phyloP scores from a whole-genome alignment of 2,797 vertebrate species.

The Cichlasoma orientale region DNA sequence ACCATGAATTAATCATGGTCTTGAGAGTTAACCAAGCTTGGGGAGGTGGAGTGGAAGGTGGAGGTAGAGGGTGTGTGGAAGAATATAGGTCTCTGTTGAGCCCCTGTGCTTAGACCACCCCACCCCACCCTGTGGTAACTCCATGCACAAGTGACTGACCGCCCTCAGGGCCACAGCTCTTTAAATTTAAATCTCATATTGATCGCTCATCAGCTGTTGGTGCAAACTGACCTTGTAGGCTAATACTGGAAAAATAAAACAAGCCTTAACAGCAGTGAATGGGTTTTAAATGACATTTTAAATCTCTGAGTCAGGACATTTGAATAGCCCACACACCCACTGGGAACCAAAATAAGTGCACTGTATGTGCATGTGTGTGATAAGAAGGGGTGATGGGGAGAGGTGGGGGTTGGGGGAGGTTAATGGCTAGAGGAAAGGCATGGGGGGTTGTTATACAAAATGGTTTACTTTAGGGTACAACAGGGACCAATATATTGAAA shows the following conservation, averaged over 20 bases:
- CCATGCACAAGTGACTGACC: constrained; percentile 67
- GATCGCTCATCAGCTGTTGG: constrained; percentile 84
- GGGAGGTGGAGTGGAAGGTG: constrained; percentile 58
- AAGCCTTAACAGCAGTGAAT: constrained; percentile 71
- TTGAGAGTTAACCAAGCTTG: constrained; percentile 83
- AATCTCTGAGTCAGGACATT: constrained; percentile 71
- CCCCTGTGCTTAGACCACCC: constrained; percentile 69
- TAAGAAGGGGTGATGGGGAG: constrained; percentile 16
- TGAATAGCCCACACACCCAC: constrained; percentile 58
- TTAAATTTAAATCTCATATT: constrained; percentile 85
- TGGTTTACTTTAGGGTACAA: constrained; percentile 61
- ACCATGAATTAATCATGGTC: constrained; percentile 86
- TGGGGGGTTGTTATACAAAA: constrained; percentile 32
- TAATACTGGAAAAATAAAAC: constrained; percentile 76
- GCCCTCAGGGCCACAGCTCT: constrained; percentile 73
- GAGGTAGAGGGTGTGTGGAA: constrained; percentile 54
- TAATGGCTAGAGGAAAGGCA: not conserved
- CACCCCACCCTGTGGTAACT: constrained; percentile 56
- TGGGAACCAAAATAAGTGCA: constrained; percentile 74
- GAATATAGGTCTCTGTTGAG: constrained; percentile 75
- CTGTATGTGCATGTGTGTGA: constrained; percentile 50
- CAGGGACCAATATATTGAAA: constrained; percentile 57
- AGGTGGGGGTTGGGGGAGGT: not conserved
- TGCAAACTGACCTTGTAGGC: constrained; percentile 80
- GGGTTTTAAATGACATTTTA: constrained; percentile 77